Evolutionary conservation across 2,113 vertebrate genomes (phyloP), one percentile per base, ranked within the genome.

Genomic region (Seriola dumerili): DNA sequence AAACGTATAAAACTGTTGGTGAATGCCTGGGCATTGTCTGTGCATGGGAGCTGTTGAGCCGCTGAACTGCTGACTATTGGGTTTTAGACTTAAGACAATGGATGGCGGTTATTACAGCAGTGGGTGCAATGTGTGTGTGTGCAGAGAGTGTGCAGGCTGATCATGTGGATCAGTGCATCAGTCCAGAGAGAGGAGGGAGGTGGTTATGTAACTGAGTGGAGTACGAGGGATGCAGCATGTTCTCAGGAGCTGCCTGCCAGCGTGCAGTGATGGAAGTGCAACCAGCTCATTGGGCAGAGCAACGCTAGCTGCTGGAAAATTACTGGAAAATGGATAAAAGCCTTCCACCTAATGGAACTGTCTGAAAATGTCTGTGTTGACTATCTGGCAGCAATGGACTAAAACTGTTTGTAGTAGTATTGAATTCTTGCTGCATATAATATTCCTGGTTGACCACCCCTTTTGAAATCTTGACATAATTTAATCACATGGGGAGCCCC

Each of bases 131-230:
- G 55, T 42, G 29, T 44, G 54, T 16, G 46, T 10, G 16, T 40
- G n/a, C 5, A 25, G 40, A 10, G 23, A 34, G 72, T 46, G 25
- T 14, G 23, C 42, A 29, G 17, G 5, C 38, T 61, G 79, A 19
- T 65, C 50, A 10, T 77, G 52, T 14, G 72, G 71, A 34, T 84
- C 48, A 16, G 72, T 67, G 52, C 34, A 66, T 80, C 50, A 52
- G 67, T 57, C 17, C 23, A 12, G 54, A 54, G n/a, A 44, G 23
- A 5, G 57, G 52, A 66, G 68, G 68, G 36, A 23, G 55, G 16
- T 19, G 19, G 38, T 88, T 88, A 78, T 68, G 75, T 79, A 93
- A 91, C 55, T 0, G 48, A n/a, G 9, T n/a, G 46, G 67, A 73
- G 57, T 63, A 46, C 40, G 16, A 84, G 70, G 82, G 81, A 86